A percentile compares a stretch with the other conserved stretches of the same genome.
These are phyloP conservation scores for Microtus richardsoni DNA, from an alignment of 2,113 vertebrate genomes.

Conservation along the genomic window DNA sequence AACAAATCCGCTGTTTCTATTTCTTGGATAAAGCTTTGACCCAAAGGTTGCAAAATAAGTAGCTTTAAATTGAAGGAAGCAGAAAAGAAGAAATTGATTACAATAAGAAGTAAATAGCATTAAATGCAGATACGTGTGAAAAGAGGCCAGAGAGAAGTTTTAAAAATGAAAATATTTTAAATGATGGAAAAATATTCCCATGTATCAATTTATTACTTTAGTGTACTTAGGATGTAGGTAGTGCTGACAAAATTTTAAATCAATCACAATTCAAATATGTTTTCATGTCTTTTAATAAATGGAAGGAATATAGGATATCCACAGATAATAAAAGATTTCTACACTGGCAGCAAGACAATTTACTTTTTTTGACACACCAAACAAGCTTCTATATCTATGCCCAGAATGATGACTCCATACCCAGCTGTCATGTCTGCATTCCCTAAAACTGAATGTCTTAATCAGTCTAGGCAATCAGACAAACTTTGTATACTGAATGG, in stretches of 20 bases:
- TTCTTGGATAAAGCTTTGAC: constrained; percentile 50
- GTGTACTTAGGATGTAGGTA: background rate
- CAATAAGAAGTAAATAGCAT: constrained; percentile 49
- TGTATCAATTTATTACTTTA: constrained; percentile 11
- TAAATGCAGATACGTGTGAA: constrained; percentile 55
- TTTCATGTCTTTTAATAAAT: constrained; percentile 30
- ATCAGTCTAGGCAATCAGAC: background rate
- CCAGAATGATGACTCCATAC: background rate
- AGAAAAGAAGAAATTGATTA: constrained; percentile 64
- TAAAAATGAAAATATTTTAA: constrained; percentile 55
- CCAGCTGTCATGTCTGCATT: background rate
- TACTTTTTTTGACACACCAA: background rate
- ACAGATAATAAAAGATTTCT: background rate
- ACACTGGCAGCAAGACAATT: background rate
- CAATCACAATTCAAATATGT: background rate
- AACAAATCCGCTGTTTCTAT: constrained; percentile 33
- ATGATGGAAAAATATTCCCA: background rate
- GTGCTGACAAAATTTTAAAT: constrained; percentile 28
- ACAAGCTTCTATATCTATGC: background rate
- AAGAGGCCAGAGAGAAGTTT: constrained; percentile 23
- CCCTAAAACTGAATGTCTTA: background rate
- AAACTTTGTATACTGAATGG: background rate
- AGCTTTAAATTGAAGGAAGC: constrained; percentile 61
- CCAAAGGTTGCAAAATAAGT: constrained; percentile 50
- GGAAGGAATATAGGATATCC: background rate